Evolutionary conservation across 1,140 invertebrate genomes (phyloP), one percentile per base, ranked within the genome.

Genomic region (Episyrphus balteatus): DNA sequence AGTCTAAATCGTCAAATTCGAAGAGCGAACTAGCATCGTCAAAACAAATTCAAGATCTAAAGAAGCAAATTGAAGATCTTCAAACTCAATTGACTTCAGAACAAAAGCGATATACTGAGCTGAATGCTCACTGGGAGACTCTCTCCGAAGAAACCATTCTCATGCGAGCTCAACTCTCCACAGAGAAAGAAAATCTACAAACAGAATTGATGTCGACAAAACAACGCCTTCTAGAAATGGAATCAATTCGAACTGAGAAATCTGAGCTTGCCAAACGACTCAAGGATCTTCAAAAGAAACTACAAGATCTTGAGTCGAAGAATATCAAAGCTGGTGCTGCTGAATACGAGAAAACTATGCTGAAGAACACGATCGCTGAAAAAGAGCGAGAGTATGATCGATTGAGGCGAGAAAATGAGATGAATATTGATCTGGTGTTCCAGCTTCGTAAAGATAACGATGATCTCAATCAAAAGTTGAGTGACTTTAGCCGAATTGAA

Each of bases 401-500:
- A 44, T 62, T 86, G n/a, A 80, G 78, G 40, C 80, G 80, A 45
- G 82, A 88, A 59, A 79, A 81, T 51, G 77, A 82, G 44, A 77
- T 82, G 40, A 71, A 86, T 42, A 73, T 76, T 44, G 79, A 86
- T 56, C 80, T 88, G 62, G 70, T 84, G 45, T 75, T 83, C 43
- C 78, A 79, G 52, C 62, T 84, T 50, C 76, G 76, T 47, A 80
- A 74, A 69, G 78, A 76, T 81, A 82, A 84, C 58, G 90, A 94
- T 49, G 89, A 89, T 54, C 65, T 89, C 1, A 76, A 76, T 42
- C 76, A 80, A 50, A 89, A 90, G 69, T 58, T 92, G 10, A 87
- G 87, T 55, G 89, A 93, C 63, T 89, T 85, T 57, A 84, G 90
- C 55, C 84, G 82, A 60, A 82, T 92, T 2, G 79, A 79, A 11